phyloP scores from a whole-genome alignment of 2,888 invertebrate genomes.

The Byasa hedistus region DNA sequence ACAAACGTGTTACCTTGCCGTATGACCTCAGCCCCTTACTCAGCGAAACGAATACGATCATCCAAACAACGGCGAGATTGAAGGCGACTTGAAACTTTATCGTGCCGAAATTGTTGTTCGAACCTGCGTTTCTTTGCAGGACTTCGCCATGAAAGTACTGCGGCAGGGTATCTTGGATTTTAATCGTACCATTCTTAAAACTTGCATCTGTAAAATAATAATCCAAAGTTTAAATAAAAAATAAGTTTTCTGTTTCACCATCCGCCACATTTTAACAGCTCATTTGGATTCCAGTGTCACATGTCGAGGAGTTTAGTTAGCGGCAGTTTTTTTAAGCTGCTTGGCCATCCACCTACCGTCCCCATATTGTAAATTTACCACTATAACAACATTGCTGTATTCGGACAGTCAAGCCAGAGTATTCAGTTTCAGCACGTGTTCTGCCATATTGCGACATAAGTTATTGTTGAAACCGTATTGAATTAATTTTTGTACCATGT shows the following conservation, averaged over 20 bases:
- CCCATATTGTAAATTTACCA: too few relatives aligned
- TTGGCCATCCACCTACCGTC: too few relatives aligned
- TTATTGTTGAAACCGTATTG: too few relatives aligned
- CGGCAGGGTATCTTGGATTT: constrained; percentile 86
- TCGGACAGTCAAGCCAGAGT: too few relatives aligned
- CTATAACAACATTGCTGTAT: too few relatives aligned
- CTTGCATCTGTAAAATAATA: constrained; percentile 47
- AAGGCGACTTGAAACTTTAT: constrained; percentile 94
- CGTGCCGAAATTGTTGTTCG: constrained; percentile 75
- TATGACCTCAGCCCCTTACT: constrained; percentile 93
- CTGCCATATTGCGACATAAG: too few relatives aligned
- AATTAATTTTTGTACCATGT: too few relatives aligned
- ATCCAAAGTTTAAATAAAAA: neutral
- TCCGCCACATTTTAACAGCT: neutral
- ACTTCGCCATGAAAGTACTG: constrained; percentile 93
- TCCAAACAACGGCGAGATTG: constrained; percentile 94
- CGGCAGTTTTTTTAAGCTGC: too few relatives aligned
- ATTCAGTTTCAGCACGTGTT: too few relatives aligned
- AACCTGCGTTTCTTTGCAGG: constrained; percentile 79
- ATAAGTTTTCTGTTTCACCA: neutral
- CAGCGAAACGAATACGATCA: constrained; percentile 91
- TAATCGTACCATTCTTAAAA: constrained; percentile 57
- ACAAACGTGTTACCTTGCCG: constrained; percentile 82
- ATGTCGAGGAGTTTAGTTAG: too few relatives aligned
- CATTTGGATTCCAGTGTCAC: too few relatives aligned